Evolutionary conservation across 2,797 vertebrate genomes (phyloP).

Genomic region (Smutsia gigantea): DNA sequence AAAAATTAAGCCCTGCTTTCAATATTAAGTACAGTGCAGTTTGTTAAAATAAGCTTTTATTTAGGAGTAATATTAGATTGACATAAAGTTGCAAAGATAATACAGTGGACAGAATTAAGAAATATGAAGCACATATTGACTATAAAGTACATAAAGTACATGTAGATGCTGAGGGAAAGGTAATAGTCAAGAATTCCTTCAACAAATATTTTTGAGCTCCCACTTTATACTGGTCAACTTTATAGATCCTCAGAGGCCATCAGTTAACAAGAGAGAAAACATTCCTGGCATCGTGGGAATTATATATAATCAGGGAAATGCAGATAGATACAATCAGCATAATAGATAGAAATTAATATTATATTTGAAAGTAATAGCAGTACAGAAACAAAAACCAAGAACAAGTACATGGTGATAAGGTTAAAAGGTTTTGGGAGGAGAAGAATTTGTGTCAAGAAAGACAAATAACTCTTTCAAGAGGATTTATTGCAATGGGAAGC

Average conservation of each 20-base stretch:
- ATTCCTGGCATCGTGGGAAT: not conserved
- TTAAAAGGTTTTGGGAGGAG: not conserved
- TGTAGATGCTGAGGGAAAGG: not conserved
- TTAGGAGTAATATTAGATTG: not conserved
- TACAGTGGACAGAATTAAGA: slow-evolving; percentile 64
- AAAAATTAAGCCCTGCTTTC: not conserved
- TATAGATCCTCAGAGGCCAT: not conserved
- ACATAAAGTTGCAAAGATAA: slow-evolving; percentile 64
- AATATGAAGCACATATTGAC: not conserved
- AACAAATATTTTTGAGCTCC: not conserved
- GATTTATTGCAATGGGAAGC: not conserved
- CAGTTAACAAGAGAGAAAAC: not conserved
- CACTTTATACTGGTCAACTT: not conserved
- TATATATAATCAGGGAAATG: not conserved
- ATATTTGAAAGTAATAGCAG: not conserved
- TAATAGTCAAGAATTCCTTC: not conserved
- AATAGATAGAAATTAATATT: not conserved
- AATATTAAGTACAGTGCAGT: not conserved
- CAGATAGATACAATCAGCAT: not conserved
- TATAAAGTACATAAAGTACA: not conserved
- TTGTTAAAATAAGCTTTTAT: not conserved
- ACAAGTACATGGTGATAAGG: not conserved
- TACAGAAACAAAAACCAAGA: not conserved
- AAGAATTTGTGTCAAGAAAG: not conserved
- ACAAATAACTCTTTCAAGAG: not conserved